Base-by-base conservation (phyloP, 1,140 invertebrate species). In the Aricia agestis region DNA sequence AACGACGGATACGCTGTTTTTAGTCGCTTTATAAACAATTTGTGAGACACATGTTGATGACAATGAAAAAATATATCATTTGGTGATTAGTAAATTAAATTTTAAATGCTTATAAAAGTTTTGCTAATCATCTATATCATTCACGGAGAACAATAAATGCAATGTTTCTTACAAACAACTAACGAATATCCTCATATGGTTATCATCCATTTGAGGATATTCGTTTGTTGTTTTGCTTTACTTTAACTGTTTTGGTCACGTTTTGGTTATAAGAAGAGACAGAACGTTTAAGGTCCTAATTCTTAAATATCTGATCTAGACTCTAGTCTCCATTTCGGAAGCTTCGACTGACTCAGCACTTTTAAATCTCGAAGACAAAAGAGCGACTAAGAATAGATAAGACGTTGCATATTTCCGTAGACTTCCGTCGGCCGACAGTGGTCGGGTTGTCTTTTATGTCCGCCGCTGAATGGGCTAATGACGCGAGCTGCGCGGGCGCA, bases 361-460 rank as follows among this genome's bases (percentile, higher is more conserved):
- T 65, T 42, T 25, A 58, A 65, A 63, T 19, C 42, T 42, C 18
- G 72, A 75, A 73, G 42, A 74, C 72, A 74, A 76, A 67, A 76
- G 69, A 52, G 69, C 31, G 72, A 58, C 70, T 31, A 70, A 70
- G 36, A 70, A 71, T 73, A 77, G 71, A 72, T 74, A 77, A 73
- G 74, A 79, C 72, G 77, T 77, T 72, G 72, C 77, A 84, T 81
- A 81, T 79, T 82, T 74, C 72, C 73, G 77, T 80, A 76, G 81
- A 89, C 87, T 87, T 90, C 87, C 87, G 87, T 82, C 85, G 79
- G 68, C 73, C 69, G 76, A 76, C 80, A 78, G 74, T 77, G 77
- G 75, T 82, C 79, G 80, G 80, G 79, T 85, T 87, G 83, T 86
- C 84, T 86, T 86, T 90, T 88, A 86, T 87, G 81, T 85, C 71